These are phyloP conservation scores for Hoplostethus mediterraneus DNA, from an alignment of 2,797 vertebrate genomes.

Conservation along the genomic window DNA sequence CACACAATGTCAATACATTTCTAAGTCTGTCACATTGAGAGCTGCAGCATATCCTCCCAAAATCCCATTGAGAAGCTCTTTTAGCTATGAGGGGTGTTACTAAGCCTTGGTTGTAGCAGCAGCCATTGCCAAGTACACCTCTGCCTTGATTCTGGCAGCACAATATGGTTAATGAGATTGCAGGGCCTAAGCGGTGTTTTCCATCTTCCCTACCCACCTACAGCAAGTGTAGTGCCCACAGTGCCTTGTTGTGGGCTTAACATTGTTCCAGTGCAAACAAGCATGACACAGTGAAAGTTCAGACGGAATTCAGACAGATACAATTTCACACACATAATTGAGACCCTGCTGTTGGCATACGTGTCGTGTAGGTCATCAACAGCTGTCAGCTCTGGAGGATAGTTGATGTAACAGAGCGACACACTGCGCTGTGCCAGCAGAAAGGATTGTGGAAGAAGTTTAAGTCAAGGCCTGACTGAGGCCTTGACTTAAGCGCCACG, in stretches of 20 bases:
- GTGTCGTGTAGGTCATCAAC: conserved; percentile 60
- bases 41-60: conserved; percentile 51
- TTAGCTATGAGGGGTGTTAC: conserved; percentile 51
- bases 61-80: conserved; percentile 63
- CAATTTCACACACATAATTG: conserved; percentile 63
- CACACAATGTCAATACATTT: conserved; percentile 23
- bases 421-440: conserved; percentile 16
- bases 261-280: conserved; percentile 61
- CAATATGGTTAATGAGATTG: conserved; percentile 73
- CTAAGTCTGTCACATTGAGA: conserved; percentile 37
- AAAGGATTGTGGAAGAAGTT: background rate
- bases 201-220: conserved; percentile 51
- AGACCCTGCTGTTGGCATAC: conserved; percentile 47
- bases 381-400: conserved; percentile 62
- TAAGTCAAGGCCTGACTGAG: background rate
- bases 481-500: background rate
- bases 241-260: conserved; percentile 47
- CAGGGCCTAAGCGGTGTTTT: conserved; percentile 48
- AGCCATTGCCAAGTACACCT: conserved; percentile 71
- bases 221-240: conserved; percentile 56
- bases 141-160: conserved; percentile 72
- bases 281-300: conserved; percentile 65
- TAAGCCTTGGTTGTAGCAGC: conserved; percentile 57
- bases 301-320: conserved; percentile 62
- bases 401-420: conserved; percentile 62